These are phyloP conservation scores for Musca domestica DNA, from an alignment of 1,140 invertebrate genomes.

Conservation along the genomic window DNA sequence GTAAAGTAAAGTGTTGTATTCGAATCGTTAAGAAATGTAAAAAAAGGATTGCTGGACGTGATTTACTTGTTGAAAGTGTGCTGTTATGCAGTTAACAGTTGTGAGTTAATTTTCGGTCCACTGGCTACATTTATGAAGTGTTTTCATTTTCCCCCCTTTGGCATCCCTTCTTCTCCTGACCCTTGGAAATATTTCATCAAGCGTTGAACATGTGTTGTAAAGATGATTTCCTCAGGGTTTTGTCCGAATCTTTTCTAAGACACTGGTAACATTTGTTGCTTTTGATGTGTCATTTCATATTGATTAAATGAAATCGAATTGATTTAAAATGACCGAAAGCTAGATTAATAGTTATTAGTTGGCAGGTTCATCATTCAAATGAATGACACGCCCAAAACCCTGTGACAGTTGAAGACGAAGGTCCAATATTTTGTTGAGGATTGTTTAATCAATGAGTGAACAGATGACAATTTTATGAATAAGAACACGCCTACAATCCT, in stretches of 20 bases:
- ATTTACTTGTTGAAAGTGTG: conserved; percentile 9
- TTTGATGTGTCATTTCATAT: not conserved
- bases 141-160: not conserved
- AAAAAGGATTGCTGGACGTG: not conserved
- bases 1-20: not conserved
- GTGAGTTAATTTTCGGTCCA: conserved; percentile 12
- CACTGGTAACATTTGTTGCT: not conserved
- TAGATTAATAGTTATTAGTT: not conserved
- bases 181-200: not conserved
- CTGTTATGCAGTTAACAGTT: conserved; percentile 9
- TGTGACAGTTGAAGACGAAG: too few species aligned
- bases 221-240: not conserved
- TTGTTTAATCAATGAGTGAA: too few species aligned
- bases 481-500: too few species aligned
- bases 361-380: too few species aligned
- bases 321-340: not conserved
- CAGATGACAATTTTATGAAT: too few species aligned
- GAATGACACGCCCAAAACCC: too few species aligned
- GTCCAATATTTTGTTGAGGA: too few species aligned
- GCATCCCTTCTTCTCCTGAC: too few species aligned
- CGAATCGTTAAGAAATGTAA: not conserved
- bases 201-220: not conserved
- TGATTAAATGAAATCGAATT: not conserved
- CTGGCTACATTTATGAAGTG: conserved; percentile 10
- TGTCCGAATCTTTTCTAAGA: not conserved